Evolutionary conservation across 2,113 vertebrate genomes (phyloP).

Genomic region (Gavia stellata): DNA sequence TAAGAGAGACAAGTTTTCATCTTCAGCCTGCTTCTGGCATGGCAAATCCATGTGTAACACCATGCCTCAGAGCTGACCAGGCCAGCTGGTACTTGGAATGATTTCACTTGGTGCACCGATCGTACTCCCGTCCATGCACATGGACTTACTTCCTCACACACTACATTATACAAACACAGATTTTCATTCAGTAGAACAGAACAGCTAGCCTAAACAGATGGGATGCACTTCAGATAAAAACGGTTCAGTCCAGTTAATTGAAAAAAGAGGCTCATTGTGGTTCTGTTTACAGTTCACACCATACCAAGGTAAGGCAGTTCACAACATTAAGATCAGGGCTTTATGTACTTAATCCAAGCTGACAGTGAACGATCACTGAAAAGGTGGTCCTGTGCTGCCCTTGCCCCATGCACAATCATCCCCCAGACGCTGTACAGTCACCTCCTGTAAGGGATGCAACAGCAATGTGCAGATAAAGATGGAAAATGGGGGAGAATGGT

Average conservation of each 20-base stretch:
- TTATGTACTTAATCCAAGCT: neutral
- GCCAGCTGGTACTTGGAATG: neutral
- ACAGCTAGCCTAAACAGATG: neutral
- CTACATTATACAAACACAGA: rapidly evolving
- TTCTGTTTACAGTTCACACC: neutral
- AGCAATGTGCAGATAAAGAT: neutral
- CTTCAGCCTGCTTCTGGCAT: neutral
- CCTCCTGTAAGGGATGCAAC: neutral
- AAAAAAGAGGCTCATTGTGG: neutral
- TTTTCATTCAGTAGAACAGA: neutral
- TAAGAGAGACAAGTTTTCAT: neutral
- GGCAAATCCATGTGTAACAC: neutral
- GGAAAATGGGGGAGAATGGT: neutral
- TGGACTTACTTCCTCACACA: rapidly evolving
- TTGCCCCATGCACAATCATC: neutral
- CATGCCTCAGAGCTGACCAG: neutral
- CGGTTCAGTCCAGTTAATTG: neutral
- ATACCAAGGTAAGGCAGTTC: neutral
- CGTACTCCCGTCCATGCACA: neutral
- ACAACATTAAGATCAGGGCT: neutral
- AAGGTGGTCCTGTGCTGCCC: neutral
- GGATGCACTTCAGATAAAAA: neutral
- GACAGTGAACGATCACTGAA: neutral
- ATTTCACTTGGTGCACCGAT: neutral
- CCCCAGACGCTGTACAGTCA: neutral